Evolutionary conservation across 1,140 invertebrate genomes (phyloP), one percentile per base, ranked within the genome.

Genomic region (Mactra quadrangularis): DNA sequence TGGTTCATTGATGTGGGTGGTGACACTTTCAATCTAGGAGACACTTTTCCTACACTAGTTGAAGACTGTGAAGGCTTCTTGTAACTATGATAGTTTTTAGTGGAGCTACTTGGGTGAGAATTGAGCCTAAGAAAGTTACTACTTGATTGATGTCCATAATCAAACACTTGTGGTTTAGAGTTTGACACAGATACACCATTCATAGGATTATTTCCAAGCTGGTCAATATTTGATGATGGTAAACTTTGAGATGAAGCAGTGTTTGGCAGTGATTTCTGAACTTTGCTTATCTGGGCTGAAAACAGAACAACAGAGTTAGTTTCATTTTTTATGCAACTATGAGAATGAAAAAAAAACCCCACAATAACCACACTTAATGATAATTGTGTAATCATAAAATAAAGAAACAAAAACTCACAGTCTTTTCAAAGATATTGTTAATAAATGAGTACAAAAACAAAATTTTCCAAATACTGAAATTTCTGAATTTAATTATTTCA

Each of bases 201-300:
- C 27, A 38, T 31, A 22, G 64, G 25, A 47, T 38, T 71, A 52
- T 2, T 38, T 13, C 33, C 13, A 33, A 70, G 15, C 53, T 81
- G 77, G 15, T 81, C 64, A 3, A 50, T 31, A 33, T 19, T 25
- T 45, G 77, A 41, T 41, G 50, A 33, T n/a, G 70, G 13, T 38
- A 62, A 41, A 25, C 47, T 68, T 17, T 22, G 17, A 29, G 77
- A 55, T 47, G 77, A 60, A 17, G 19, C 22, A 27, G 53, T 13
- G 35, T 53, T 52, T 78, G 59, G 75, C 75, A 66, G 59, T 50
- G 75, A 55, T 38, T 79, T 60, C 52, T 81, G 77, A 59, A 81
- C 77, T 81, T 81, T 81, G 41, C 64, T 81, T 4, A 81, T 66
- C 53, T 81, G 77, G 25, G 77, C 77, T 81, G 77, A 57, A 81